Base-by-base conservation (phyloP, 2,888 invertebrate species). In the Leptarthrus brevirostris region DNA sequence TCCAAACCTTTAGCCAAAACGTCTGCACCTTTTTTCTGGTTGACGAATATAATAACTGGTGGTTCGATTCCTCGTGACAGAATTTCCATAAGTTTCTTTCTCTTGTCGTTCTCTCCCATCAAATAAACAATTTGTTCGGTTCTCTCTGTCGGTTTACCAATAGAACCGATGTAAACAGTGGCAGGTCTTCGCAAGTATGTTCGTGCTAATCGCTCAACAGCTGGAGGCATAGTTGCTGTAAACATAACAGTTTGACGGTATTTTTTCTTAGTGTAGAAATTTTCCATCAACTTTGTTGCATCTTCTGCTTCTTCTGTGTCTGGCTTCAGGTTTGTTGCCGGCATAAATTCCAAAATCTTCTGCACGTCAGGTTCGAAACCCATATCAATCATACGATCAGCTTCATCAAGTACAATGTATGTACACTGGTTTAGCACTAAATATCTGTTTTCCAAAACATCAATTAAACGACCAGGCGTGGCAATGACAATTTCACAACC, bases 211-310 rank as follows among this genome's bases (percentile, higher is more conserved):
- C 98, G 89, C 86, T 99, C 99, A 1, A 99, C 97, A 2, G 98
- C 95, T 0, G 98, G 93, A 6, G 98, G 98, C 99, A 99, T 99
- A 77, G 99, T 99, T 2, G 99, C 99, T 61, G 99, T 99, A 86
- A 99, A 99, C 99, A 99, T 99, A 83, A 99, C 99, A 80, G 99
- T 99, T 92, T 98, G 98, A 83, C 98, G 88, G 85, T 94, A 99
- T 84, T 99, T 99, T 84, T 98, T 94, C 85, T 97, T 98, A 0
- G 96, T 92, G 82, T 93, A 92, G 82, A 98, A 98, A 85, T 99
- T 98, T 34, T 93, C 94, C 85, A 98, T 88, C 72, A 99, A 87
- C 79, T 93, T 91, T 53, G 90, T 89, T 73, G 95, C 95, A 85
- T 98, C 97, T 86, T 99, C 99, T 0, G 98, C 98, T 79, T 98